Evolutionary conservation across 2,113 vertebrate genomes (phyloP), one percentile per base, ranked within the genome.

Genomic region (Mungos mungo): DNA sequence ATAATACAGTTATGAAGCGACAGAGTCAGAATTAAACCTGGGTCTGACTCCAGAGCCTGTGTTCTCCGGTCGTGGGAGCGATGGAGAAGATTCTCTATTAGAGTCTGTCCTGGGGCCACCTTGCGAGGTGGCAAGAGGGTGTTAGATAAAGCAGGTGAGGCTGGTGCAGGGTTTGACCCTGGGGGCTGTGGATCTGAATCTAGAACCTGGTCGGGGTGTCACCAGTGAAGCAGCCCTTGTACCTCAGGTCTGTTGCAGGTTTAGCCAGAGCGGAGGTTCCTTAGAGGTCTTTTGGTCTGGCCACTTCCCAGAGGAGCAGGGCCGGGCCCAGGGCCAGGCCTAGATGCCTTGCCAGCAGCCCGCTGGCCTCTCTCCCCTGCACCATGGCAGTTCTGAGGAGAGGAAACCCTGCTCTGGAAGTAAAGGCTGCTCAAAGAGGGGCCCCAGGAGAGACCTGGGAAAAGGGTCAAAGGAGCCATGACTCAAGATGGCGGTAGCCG

Each of bases 111-210:
- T 3, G 25, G 79, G 82, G 57, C 38, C 21, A 27, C 35, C 27
- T 16, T 52, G 60, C 23, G 38, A 33, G 31, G 52, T 71, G 19
- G 76, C 0, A 8, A 66, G 50, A 38, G 54, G 85, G 52, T 33
- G 4, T 65, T 0, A 0, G n/a, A 16, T 23, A 16, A 14, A 45
- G 71, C 14, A 23, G 68, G 23, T 1, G 33, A 74, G n/a, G 50
- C 33, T 66, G 57, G 18, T 0, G 1, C 45, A 31, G 57, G 38
- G 41, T 29, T 69, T 7, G 8, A 45, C 41, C 5, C 0, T 6
- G 60, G 27, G 76, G 81, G 12, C 65, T 60, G 18, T 3, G 41
- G 60, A 4, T 25, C 8, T n/a, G 87, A 35, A 47, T 18, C 35
- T 29, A 54, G 52, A 80, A 12, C 35, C 76, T 19, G 57, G 69